These are phyloP conservation scores for Sycophila texana DNA, from an alignment of 2,888 invertebrate species.

Conservation along the genomic window DNA sequence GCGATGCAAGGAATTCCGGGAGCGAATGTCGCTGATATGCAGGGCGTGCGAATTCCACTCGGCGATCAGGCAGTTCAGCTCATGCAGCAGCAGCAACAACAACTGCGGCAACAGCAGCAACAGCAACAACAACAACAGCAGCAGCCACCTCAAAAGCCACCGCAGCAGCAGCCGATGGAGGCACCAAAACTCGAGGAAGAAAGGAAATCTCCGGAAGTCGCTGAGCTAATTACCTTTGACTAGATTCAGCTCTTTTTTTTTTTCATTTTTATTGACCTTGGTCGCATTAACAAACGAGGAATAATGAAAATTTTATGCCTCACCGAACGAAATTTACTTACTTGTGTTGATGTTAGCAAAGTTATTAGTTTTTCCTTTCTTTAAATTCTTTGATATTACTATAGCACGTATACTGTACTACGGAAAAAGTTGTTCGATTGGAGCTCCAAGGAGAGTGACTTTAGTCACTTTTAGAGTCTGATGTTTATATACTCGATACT, in stretches of 20 bases:
- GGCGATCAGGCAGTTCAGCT: no score
- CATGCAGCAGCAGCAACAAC: constrained; percentile 60
- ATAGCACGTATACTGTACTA: neutral
- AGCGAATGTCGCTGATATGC: no score
- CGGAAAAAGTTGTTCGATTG: neutral
- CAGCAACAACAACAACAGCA: constrained; percentile 30
- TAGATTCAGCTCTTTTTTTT: constrained; percentile 66
- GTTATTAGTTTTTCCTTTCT: neutral
- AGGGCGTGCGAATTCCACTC: no score
- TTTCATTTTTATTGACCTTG: neutral
- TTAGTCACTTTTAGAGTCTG: neutral
- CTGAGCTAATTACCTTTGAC: constrained; percentile 90
- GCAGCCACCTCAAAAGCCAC: constrained; percentile 57
- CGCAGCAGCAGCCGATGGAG: constrained; percentile 49
- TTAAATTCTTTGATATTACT: constrained; percentile 20
- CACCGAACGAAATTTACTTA: constrained; percentile 21
- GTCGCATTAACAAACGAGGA: neutral
- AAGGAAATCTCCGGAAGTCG: constrained; percentile 80
- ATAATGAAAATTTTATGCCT: constrained; percentile 11
- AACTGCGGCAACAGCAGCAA: constrained; percentile 62
- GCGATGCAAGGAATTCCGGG: no score
- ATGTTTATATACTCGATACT: constrained; percentile 44
- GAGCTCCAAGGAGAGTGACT: neutral
- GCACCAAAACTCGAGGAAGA: constrained; percentile 59
- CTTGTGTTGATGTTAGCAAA: neutral